Evolutionary conservation across 2,113 vertebrate species (phyloP), one percentile per base, ranked within the genome.

Genomic region (Thalassoma bifasciatum): DNA sequence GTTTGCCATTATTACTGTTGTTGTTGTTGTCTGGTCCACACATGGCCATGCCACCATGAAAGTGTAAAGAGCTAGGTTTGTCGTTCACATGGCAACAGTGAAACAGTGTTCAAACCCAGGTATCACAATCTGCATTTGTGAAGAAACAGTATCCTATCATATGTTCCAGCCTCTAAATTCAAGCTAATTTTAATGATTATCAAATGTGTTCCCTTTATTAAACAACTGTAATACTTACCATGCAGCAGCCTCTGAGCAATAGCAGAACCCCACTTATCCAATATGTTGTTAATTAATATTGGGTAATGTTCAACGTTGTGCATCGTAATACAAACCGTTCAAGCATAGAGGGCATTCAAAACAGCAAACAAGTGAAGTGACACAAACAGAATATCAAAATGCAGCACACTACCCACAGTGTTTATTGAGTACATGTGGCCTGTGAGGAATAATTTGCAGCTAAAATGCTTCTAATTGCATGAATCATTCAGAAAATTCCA

Each of bases 401-500:
- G n/a, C 50, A 67, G 10, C 75, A 70, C 57, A 23, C 68, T 5
- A 21, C 40, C 72, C 54, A 30, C 68, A 4, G 23, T 19, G 69
- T 60, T 49, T 49, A 61, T n/a, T 59, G 82, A 19, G 75, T 11
- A 10, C 58, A 12, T 42, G 72, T 42, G 83, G 75, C 66, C 81
- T 40, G 68, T 54, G 80, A 81, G 78, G 80, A 83, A 90, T 89
- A 56, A 86, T 86, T 87, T 85, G 77, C 80, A 73, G 84, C 66
- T 82, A 79, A 85, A 90, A 83, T n/a, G 72, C 52, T 79, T 90
- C 65, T 83, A 82, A 89, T 87, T 86, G 75, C 87, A 71, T 65
- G 77, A 86, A 89, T 90, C 86, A 82, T 80, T 88, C 78, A 80
- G 77, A 88, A 86, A 85, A 80, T 86, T 69, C 53, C 60, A 85